These are phyloP conservation scores for Ormyrus labotus DNA, from an alignment of 2,888 invertebrate species.

Conservation along the genomic window DNA sequence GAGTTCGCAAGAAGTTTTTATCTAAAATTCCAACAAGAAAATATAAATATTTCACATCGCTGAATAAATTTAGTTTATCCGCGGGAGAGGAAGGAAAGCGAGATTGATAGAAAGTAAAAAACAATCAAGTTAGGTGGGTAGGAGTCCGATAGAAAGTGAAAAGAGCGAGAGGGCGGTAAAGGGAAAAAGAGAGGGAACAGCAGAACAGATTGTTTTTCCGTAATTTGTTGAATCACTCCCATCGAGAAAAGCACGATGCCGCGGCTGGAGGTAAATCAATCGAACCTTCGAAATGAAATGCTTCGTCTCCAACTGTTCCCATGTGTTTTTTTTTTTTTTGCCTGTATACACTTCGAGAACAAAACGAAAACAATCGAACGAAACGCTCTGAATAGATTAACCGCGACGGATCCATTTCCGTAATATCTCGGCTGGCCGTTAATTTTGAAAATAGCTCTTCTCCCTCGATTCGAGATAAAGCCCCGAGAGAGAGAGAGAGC, in stretches of 20 bases:
- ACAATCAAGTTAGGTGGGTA: neutral
- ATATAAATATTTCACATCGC: neutral
- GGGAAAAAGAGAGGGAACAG: conserved; percentile 30
- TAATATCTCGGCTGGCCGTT: conserved; percentile 5
- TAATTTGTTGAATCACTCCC: conserved; percentile 50
- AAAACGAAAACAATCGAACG: too few species aligned
- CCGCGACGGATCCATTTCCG: neutral
- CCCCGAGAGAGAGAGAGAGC: neutral
- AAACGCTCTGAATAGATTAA: neutral
- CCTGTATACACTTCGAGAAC: neutral
- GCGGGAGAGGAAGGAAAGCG: conserved; percentile 7
- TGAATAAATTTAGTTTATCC: conserved; percentile 9
- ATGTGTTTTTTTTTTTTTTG: neutral
- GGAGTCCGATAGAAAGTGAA: conserved; percentile 23
- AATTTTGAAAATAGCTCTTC: conserved; percentile 34
- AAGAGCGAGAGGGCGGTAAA: conserved; percentile 12
- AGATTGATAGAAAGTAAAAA: conserved; percentile 37
- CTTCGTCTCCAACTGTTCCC: conserved; percentile 32
- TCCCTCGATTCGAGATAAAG: conserved; percentile 25
- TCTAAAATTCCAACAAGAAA: too few species aligned
- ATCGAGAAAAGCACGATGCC: conserved; percentile 21
- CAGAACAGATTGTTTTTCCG: conserved; percentile 46
- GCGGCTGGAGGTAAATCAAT: conserved; percentile 55
- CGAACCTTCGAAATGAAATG: conserved; percentile 58
- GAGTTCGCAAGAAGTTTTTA: neutral